Base-by-base conservation (phyloP, 2,888 invertebrate species). In the Nomada fabriciana region DNA sequence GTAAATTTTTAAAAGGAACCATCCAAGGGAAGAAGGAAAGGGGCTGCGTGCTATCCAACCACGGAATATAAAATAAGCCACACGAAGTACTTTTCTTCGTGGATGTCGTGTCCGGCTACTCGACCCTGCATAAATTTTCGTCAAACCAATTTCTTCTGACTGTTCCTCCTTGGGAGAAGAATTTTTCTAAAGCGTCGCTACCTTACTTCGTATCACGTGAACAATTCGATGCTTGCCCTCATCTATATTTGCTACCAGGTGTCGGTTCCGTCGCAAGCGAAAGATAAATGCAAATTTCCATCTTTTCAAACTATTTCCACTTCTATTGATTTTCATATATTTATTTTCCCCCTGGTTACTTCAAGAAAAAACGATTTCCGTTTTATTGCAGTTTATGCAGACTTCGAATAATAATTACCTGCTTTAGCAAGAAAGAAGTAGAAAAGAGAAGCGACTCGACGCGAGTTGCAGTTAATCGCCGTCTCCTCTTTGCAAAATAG, bases 111-210 rank as follows among this genome's bases (percentile, higher is more conserved):
- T 83, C 83, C 82, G 75, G 73, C 65, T 42, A 76, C 64, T 79
- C 80, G 76, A 69, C 47, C 73, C 80, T 75, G 83, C 84, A 84
- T 84, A 84, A 77, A 84, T 84, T 84, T 80, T 80, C 80, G 80
- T 84, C 83, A 72, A 73, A 80, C 80, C 83, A 84, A 84, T 84
- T 84, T 69, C 84, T 77, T 65, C 50, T 75, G 80, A 68, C 75
- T 76, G 65, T 55, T 72, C 43, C 43, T 68, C n/a, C 63, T 25
- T 9, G 23, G 20, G 63, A 59, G 61, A 29, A 52, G 52, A 72
- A 52, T 74, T 75, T 55, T 61, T 50, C n/a, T 20, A 59, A 68
- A 65, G 23, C 68, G 53, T 50, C 60, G 65, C 65, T 75, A 64
- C 29, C 61, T 67, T 64, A 59, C 63, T 73, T 63, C 70, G 69